Evolutionary conservation across 1,140 invertebrate genomes (phyloP).

Genomic region (Drosophila murphyi): DNA sequence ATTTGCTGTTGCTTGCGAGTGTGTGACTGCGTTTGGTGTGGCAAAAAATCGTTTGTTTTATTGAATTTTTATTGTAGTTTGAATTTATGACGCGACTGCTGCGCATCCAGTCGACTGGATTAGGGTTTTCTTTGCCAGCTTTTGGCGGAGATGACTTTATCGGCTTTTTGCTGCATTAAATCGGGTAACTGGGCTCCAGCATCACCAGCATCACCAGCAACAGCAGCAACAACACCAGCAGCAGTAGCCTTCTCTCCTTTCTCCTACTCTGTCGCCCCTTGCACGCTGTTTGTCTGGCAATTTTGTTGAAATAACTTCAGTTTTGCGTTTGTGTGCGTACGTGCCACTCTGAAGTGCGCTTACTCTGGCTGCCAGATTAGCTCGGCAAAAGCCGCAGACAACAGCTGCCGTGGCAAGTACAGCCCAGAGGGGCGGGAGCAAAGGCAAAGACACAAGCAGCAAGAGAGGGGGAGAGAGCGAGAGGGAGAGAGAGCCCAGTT

Average conservation of each 20-base stretch:
- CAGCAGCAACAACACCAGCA: background rate
- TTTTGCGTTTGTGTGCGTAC: constrained; percentile 77
- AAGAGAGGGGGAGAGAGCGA: constrained; percentile 27
- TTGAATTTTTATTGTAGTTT: constrained; percentile 83
- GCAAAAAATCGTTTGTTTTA: constrained; percentile 79
- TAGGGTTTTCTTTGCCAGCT: constrained; percentile 60
- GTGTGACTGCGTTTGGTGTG: constrained; percentile 24
- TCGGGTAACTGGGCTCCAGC: constrained; percentile 58
- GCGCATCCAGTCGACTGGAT: constrained; percentile 68
- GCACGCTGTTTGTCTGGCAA: constrained; percentile 71
- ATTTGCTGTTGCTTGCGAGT: constrained; percentile 58
- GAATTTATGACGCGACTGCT: constrained; percentile 70
- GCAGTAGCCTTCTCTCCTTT: background rate
- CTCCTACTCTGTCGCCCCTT: background rate
- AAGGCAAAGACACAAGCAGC: no score
- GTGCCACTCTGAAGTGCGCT: constrained; percentile 75
- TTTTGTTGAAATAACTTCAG: constrained; percentile 82
- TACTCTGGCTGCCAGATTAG: constrained; percentile 71
- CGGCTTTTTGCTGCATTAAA: constrained; percentile 80
- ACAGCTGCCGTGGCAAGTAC: constrained; percentile 63
- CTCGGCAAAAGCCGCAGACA: constrained; percentile 78
- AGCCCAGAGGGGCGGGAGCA: background rate
- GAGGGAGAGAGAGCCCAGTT: constrained; percentile 29
- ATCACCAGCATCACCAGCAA: constrained; percentile 15
- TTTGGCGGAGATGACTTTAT: constrained; percentile 69